phyloP scores from a whole-genome alignment of 2,888 invertebrate species.

The Hyalella azteca region DNA sequence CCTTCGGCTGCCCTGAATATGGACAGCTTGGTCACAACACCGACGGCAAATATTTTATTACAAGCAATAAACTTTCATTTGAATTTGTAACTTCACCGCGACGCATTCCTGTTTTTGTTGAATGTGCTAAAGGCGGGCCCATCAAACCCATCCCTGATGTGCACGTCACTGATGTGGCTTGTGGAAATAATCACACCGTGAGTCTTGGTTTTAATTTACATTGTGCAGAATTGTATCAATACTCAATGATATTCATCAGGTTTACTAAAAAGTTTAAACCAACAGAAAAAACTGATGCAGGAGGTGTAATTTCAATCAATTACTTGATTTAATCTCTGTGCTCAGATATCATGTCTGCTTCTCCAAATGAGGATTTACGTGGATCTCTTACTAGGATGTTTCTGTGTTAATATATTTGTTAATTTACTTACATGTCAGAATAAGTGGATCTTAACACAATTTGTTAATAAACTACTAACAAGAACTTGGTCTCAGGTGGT shows the following conservation, averaged over 20 bases:
- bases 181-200: constrained; percentile 90
- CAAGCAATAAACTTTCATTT: constrained; percentile 84
- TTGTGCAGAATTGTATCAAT: no score
- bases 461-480: no score
- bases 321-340: not conserved
- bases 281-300: no score
- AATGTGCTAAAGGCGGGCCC: constrained; percentile 85
- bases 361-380: no score
- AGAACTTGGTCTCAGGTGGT: constrained; percentile 76
- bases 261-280: no score
- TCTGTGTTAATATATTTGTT: no score
- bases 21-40: constrained; percentile 94
- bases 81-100: constrained; percentile 85
- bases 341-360: no score
- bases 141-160: constrained; percentile 79
- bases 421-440: no score
- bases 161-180: constrained; percentile 86
- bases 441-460: no score
- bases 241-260: no score
- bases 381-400: no score
- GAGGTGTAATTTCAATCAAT: no score
- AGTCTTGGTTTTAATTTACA: constrained; percentile 60
- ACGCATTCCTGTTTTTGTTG: constrained; percentile 82
- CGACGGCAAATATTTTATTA: constrained; percentile 92
- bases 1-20: constrained; percentile 91